phyloP scores from a whole-genome alignment of 2,888 invertebrate species.

The Eupithecia subfuscata region DNA sequence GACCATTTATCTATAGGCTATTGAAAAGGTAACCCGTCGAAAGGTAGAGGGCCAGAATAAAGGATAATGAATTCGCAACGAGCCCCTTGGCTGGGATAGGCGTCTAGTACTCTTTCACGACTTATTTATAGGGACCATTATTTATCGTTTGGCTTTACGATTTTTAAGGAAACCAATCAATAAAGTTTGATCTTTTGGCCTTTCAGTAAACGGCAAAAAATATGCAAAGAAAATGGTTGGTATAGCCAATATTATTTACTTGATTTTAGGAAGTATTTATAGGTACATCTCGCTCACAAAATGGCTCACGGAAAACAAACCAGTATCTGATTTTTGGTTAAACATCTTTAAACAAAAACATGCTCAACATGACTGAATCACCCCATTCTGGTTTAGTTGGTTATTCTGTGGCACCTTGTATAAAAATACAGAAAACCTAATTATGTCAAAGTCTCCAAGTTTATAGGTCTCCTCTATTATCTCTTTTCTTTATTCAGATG shows the following conservation, averaged over 20 bases:
- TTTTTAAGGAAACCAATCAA: background rate
- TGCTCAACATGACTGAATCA: background rate
- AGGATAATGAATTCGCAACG: conserved; percentile 55
- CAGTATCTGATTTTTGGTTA: background rate
- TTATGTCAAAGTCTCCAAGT: background rate
- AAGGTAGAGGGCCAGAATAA: conserved; percentile 49
- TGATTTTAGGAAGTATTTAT: too few species aligned
- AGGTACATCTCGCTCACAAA: background rate
- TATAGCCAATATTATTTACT: background rate
- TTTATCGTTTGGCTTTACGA: background rate
- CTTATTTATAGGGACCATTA: background rate
- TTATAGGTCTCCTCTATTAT: background rate
- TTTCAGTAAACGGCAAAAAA: background rate
- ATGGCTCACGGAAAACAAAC: background rate
- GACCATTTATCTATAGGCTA: conserved; percentile 19
- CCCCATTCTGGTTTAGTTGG: background rate
- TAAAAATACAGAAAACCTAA: conserved; percentile 39
- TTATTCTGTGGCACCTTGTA: background rate
- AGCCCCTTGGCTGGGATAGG: background rate
- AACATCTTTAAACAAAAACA: background rate
- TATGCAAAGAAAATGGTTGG: background rate
- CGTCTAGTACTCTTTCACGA: background rate
- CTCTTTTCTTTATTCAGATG: conserved; percentile 8
- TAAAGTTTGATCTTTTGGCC: background rate
- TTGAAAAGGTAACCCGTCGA: conserved; percentile 28